phyloP scores from a whole-genome alignment of 2,797 vertebrate species.

The Salarias fasciatus region DNA sequence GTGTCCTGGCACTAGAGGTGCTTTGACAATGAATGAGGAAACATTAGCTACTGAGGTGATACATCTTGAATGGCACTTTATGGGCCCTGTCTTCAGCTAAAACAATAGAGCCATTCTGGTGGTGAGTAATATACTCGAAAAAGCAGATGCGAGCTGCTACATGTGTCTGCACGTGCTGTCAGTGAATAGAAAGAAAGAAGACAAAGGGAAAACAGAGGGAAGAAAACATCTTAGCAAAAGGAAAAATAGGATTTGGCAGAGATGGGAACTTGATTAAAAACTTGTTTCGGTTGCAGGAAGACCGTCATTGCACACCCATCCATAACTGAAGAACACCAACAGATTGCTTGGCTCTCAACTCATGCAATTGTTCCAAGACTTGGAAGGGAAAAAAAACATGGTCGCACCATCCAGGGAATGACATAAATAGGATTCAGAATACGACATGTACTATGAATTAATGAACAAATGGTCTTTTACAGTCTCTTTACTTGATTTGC shows the following conservation, averaged over 20 bases:
- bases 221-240: slow-evolving; percentile 26
- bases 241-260: slow-evolving; percentile 44
- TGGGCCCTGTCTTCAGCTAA: slow-evolving; percentile 57
- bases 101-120: slow-evolving; percentile 60
- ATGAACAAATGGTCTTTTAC: slow-evolving; percentile 62
- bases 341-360: slow-evolving; percentile 70
- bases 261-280: slow-evolving; percentile 64
- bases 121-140: slow-evolving; percentile 51
- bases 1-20: slow-evolving; percentile 54
- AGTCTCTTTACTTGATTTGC: slow-evolving; percentile 38
- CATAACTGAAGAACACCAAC: slow-evolving; percentile 67
- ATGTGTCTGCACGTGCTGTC: slow-evolving; percentile 19
- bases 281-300: slow-evolving; percentile 58
- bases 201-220: not conserved
- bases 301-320: slow-evolving; percentile 55
- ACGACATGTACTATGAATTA: slow-evolving; percentile 62
- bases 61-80: slow-evolving; percentile 70
- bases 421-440: slow-evolving; percentile 65
- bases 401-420: slow-evolving; percentile 43
- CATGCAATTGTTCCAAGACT: slow-evolving; percentile 59
- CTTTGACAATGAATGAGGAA: slow-evolving; percentile 57
- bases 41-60: slow-evolving; percentile 64
- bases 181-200: slow-evolving; percentile 17
- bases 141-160: slow-evolving; percentile 19
- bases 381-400: slow-evolving; percentile 37